Conservation (phyloP, 2,888 invertebrate genomes). For the Trissonchulus latispiculum region DNA sequence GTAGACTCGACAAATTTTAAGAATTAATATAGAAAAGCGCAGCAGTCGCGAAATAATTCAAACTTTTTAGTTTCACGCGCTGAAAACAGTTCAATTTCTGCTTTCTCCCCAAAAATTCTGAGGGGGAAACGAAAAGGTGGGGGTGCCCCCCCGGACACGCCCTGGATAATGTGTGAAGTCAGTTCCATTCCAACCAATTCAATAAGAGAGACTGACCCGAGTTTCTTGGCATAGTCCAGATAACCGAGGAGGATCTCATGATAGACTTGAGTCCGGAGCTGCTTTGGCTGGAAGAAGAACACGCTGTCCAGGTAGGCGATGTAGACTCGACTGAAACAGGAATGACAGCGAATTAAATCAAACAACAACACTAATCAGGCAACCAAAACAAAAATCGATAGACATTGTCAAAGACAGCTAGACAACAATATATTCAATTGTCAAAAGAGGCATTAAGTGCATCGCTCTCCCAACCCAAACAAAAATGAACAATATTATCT, state of each 20-base stretch:
- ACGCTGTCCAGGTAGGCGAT: slow-evolving; percentile 98
- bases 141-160: no score
- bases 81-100: no score
- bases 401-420: not conserved
- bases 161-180: no score
- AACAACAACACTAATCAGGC: not conserved
- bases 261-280: slow-evolving; percentile 93
- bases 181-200: no score
- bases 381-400: not conserved
- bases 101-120: no score
- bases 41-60: no score
- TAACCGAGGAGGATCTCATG: slow-evolving; percentile 98
- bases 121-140: no score
- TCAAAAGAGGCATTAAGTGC: not conserved
- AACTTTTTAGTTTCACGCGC: no score
- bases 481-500: no score
- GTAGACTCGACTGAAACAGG: slow-evolving; percentile 76
- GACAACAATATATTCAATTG: not conserved
- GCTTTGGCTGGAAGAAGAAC: slow-evolving; percentile 95
- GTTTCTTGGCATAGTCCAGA: slow-evolving; percentile 91
- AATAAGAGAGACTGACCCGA: slow-evolving; percentile 66
- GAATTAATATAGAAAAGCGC: no score
- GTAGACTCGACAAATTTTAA: no score
- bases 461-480: no score
- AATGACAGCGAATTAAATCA: not conserved